phyloP scores from a whole-genome alignment of 2,888 invertebrate genomes.

The Celastrina argiolus region DNA sequence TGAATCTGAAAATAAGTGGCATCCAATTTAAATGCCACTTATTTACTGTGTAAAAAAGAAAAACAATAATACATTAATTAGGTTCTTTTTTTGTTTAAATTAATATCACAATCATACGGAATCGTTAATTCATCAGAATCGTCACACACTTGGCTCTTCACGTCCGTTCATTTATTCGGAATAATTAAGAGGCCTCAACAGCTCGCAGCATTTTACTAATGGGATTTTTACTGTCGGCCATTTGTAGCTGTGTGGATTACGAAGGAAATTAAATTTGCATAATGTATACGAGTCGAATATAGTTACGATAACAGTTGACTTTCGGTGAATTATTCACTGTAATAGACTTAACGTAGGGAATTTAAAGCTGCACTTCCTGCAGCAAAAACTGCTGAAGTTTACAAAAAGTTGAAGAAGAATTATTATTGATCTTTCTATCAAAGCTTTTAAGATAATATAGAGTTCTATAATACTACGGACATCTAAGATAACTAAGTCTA shows the following conservation, averaged over 20 bases:
- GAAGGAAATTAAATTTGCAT: slow-evolving; percentile 16
- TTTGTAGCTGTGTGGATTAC: slow-evolving; percentile 19
- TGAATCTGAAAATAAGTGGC: too few species aligned
- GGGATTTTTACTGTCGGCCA: slow-evolving; percentile 20
- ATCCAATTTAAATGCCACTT: too few species aligned
- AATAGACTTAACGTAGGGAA: neutral
- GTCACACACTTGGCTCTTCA: slow-evolving; percentile 22
- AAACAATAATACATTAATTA: too few species aligned
- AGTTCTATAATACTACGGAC: too few species aligned
- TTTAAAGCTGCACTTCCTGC: neutral
- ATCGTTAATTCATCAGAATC: too few species aligned
- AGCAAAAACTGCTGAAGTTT: neutral
- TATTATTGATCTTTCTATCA: too few species aligned
- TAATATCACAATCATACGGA: too few species aligned
- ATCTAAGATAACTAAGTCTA: too few species aligned
- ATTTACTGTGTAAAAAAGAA: too few species aligned
- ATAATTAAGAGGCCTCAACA: slow-evolving; percentile 33
- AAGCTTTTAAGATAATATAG: too few species aligned
- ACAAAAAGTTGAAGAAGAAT: too few species aligned
- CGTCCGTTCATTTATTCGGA: slow-evolving; percentile 32
- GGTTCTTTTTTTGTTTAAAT: too few species aligned
- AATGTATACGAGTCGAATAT: neutral
- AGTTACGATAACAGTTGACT: slow-evolving; percentile 6
- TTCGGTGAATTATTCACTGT: neutral
- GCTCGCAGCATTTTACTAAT: slow-evolving; percentile 20